Evolutionary conservation across 2,888 invertebrate genomes (phyloP).

Genomic region (Serrognathus titanus): DNA sequence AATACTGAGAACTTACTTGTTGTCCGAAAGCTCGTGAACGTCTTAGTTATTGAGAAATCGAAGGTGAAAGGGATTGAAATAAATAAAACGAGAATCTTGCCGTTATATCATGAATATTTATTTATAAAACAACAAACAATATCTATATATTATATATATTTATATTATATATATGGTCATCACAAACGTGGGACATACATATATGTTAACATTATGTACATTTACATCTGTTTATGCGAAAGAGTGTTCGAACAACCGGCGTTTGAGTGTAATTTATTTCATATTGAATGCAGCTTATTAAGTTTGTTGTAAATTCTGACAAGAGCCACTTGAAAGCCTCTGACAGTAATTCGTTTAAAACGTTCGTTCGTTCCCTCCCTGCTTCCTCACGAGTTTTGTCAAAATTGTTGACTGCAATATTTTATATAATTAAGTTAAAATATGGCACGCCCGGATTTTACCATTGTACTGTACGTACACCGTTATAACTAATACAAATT

Average conservation of each 20-base stretch:
- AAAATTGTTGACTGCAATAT: slow-evolving; percentile 21
- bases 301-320: neutral
- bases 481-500: slow-evolving; percentile 1
- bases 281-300: no score
- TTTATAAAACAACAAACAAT: slow-evolving; percentile 38
- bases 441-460: slow-evolving; percentile 11
- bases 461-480: neutral
- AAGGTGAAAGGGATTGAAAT: no score
- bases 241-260: slow-evolving; percentile 3
- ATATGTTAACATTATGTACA: slow-evolving; percentile 32
- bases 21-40: no score
- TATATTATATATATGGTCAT: slow-evolving; percentile 27
- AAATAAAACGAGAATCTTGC: neutral
- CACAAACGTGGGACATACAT: slow-evolving; percentile 31
- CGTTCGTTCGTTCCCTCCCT: slow-evolving; percentile 14
- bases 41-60: no score
- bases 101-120: slow-evolving; percentile 22
- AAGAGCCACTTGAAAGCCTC: slow-evolving; percentile 22
- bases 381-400: slow-evolving; percentile 20
- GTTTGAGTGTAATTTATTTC: neutral
- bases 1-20: neutral
- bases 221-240: slow-evolving; percentile 20
- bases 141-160: slow-evolving; percentile 31
- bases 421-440: slow-evolving; percentile 22
- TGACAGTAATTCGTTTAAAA: slow-evolving; percentile 25